Base-by-base conservation (phyloP, 2,797 vertebrate genomes). In the Tinamus major region DNA sequence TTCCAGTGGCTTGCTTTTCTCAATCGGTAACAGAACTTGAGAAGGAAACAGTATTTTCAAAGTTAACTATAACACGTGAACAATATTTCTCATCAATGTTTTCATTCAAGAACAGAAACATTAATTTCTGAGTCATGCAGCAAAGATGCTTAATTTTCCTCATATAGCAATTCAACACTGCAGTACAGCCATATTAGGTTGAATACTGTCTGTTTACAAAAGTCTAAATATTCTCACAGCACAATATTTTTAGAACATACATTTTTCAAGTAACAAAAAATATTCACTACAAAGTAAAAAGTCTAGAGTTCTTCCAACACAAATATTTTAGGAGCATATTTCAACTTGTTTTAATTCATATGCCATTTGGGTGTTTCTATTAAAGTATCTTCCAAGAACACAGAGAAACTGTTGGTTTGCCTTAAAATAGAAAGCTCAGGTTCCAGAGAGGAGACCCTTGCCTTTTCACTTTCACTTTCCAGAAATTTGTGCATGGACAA, bases 261-360 rank as follows among this genome's bases (percentile, higher is more conserved):
- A 86, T 79, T 92, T 96, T 94, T 74, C 81, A 96, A 96, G 64
- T 87, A 91, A 95, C 79, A 95, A 96, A 94, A 90, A 93, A 94
- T 69, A 55, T 89, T 94, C 74, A 33, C 91, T 95, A 92, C 65
- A 79, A 95, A 94, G 48, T 86, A 78, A 84, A 93, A 92, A 88
- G 75, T 2, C 7, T 51, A 91, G 24, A 79, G n/a, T 82, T 27
- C 33, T 89, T 96, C 94, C 95, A 96, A 95, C 58, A 94, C 67
- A 96, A 96, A 96, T 92, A 97, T 88, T 95, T 95, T 88, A 61
- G 72, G 93, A 81, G 55, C 63, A 87, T 94, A 71, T 67, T 96
- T 95, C 16, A 93, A 90, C 65, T 94, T 93, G 95, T 87, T 96
- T 95, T 95, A 62, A 95, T 96, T 91, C 69, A 80, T 72, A 81